A percentile compares a stretch with the other conserved stretches of the same genome.
Conservation (phyloP, 2,888 invertebrate genomes). For the Volucella bombylans region DNA sequence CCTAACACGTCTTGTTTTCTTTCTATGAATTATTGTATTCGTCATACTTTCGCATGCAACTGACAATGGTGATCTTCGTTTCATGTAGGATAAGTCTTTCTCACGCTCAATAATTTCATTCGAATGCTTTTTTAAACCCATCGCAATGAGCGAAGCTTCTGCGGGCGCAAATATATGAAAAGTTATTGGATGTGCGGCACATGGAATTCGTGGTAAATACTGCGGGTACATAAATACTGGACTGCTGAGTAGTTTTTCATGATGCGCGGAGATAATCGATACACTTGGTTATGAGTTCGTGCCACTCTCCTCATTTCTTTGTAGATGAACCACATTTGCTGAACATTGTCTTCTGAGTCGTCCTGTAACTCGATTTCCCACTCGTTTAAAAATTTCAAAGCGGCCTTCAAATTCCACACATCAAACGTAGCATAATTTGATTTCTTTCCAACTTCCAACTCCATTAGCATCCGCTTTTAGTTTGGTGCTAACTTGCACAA, state of each 20-base stretch:
- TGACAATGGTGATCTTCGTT: slow-evolving; percentile 27
- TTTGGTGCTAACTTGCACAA: slow-evolving; percentile 84
- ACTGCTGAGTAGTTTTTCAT: slow-evolving; percentile 85
- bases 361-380: slow-evolving; percentile 86
- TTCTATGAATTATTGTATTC: slow-evolving; percentile 83
- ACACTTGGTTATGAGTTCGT: slow-evolving; percentile 76
- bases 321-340: slow-evolving; percentile 85
- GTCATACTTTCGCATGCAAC: slow-evolving; percentile 82
- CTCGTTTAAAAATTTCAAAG: slow-evolving; percentile 84
- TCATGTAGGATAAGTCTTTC: slow-evolving; percentile 71
- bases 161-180: slow-evolving; percentile 83
- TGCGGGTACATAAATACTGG: slow-evolving; percentile 89
- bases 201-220: slow-evolving; percentile 87
- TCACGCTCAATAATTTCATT: slow-evolving; percentile 83
- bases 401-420: slow-evolving; percentile 86
- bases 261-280: slow-evolving; percentile 83
- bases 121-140: slow-evolving; percentile 89
- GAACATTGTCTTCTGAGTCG: slow-evolving; percentile 84
- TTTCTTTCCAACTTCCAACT: slow-evolving; percentile 78
- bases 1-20: slow-evolving; percentile 76
- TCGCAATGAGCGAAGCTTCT: slow-evolving; percentile 88
- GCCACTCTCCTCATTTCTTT: no score
- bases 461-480: slow-evolving; percentile 80
- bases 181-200: slow-evolving; percentile 79
- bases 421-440: slow-evolving; percentile 83